Evolutionary conservation across 92 coral and sea anemone genomes (phyloP), one percentile per base, ranked within the genome.

Genomic region (Micromussa lordhowensis): DNA sequence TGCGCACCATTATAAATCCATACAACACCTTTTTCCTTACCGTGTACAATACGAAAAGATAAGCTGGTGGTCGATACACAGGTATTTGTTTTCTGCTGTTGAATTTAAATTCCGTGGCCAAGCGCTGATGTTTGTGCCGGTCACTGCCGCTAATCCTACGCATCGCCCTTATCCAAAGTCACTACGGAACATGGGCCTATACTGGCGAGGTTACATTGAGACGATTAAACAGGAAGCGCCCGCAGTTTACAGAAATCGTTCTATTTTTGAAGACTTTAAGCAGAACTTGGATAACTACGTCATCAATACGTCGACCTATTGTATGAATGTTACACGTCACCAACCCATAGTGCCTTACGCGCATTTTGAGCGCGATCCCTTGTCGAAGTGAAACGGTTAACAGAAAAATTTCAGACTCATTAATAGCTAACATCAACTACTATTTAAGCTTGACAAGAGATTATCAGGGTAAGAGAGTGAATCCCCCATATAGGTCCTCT

Each of bases 71-170:
- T 55, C 54, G 3, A 13, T 77, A 18, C 36, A 88, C 38, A 71
- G 40, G 11, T 54, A 72, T 30, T 36, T 81, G 35, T 69, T 36
- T 44, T 31, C 86, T 24, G 68, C 63, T 58, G 87, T 72, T n/a
- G 87, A 88, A 34, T 64, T 88, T 1, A 88, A 34, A 34, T 88
- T 88, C 18, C 81, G 87, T 14, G 87, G 91, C 3, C 91, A 88
- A n/a, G 86, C 71, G 14, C 21, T 88, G 64, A 57, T 88, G 80
- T 80, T 81, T 81, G 74, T 71, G 24, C 61, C 91, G 17, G 86
- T 81, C 1, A 73, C 61, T 0, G 75, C 59, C 34, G 36, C 19
- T 18, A 88, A 88, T 59, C 28, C 36, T 0, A 30, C 30, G 1
- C 91, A 80, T n/a, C 54, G 82, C 35, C 2, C 15, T 4, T 77